These are phyloP conservation scores for Stramonita haemastoma DNA, from an alignment of 2,888 invertebrate genomes.

Conservation along the genomic window DNA sequence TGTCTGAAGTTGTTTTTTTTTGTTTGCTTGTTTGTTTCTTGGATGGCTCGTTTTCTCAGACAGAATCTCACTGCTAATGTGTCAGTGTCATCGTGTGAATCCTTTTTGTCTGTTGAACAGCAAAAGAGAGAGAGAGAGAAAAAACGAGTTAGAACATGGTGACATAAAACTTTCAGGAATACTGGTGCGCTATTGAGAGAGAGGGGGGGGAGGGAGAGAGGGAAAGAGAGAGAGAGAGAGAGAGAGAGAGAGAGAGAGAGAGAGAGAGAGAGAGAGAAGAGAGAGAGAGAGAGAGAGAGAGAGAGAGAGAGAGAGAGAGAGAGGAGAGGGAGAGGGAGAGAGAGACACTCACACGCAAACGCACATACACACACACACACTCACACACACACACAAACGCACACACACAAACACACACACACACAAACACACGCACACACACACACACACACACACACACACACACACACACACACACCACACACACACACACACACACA, in stretches of 20 bases:
- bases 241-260: conserved; percentile 19
- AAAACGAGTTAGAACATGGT: background rate
- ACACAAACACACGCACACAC: too few relatives aligned
- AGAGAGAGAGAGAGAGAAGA: conserved; percentile 34
- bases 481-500: too few relatives aligned
- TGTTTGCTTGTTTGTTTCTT: too few relatives aligned
- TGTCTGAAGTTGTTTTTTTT: too few relatives aligned
- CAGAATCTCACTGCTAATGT: background rate
- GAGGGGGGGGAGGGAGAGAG: background rate
- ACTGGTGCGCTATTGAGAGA: background rate
- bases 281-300: background rate
- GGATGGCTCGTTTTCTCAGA: too few relatives aligned
- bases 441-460: too few relatives aligned
- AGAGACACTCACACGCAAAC: background rate
- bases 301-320: conserved; percentile 7
- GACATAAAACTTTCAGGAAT: background rate
- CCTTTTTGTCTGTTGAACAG: background rate
- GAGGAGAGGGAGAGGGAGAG: background rate
- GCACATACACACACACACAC: too few relatives aligned
- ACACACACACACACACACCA: too few relatives aligned
- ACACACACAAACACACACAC: too few relatives aligned
- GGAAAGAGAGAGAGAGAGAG: background rate
- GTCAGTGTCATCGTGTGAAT: background rate
- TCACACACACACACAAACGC: too few relatives aligned
- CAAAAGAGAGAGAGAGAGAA: background rate